These are phyloP conservation scores for Lithobates pipiens DNA, from an alignment of 2,797 vertebrate genomes.

Conservation along the genomic window DNA sequence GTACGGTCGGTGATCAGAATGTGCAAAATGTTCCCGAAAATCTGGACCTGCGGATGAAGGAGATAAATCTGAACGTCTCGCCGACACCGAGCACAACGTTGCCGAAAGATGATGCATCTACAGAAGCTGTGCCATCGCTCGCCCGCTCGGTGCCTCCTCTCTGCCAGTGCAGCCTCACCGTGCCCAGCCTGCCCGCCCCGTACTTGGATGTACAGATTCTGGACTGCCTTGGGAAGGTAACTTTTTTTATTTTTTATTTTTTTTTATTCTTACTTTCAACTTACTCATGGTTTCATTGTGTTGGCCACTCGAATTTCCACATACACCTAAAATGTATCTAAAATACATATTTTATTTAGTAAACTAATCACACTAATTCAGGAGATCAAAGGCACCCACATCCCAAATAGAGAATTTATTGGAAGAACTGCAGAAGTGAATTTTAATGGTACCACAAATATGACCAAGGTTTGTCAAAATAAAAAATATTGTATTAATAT, in stretches of 20 bases:
- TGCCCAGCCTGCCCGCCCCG: conserved; percentile 81
- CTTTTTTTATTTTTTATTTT: conserved; percentile 53
- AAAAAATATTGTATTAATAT: too few relatives aligned
- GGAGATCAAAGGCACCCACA: too few relatives aligned
- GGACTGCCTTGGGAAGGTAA: conserved; percentile 75
- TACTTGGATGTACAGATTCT: conserved; percentile 84
- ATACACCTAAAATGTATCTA: too few relatives aligned
- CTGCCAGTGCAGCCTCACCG: conserved; percentile 82
- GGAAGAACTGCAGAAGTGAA: too few relatives aligned
- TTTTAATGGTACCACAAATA: too few relatives aligned
- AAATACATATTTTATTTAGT: too few relatives aligned
- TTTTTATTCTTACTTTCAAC: too few relatives aligned
- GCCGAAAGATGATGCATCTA: conserved; percentile 26
- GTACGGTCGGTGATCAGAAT: neutral
- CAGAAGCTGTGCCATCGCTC: conserved; percentile 74
- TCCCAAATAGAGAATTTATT: too few relatives aligned
- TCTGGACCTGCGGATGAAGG: conserved; percentile 73
- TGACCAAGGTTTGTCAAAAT: too few relatives aligned
- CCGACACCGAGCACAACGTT: conserved; percentile 38
- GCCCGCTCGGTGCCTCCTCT: conserved; percentile 79
- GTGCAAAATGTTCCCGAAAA: conserved; percentile 28
- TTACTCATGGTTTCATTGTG: too few relatives aligned
- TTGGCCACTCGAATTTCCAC: too few relatives aligned
- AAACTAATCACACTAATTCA: too few relatives aligned
- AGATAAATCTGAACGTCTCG: conserved; percentile 75